phyloP scores from a whole-genome alignment of 37 sponge, comb jelly and placozoan genomes.

The Beroe ovata region DNA sequence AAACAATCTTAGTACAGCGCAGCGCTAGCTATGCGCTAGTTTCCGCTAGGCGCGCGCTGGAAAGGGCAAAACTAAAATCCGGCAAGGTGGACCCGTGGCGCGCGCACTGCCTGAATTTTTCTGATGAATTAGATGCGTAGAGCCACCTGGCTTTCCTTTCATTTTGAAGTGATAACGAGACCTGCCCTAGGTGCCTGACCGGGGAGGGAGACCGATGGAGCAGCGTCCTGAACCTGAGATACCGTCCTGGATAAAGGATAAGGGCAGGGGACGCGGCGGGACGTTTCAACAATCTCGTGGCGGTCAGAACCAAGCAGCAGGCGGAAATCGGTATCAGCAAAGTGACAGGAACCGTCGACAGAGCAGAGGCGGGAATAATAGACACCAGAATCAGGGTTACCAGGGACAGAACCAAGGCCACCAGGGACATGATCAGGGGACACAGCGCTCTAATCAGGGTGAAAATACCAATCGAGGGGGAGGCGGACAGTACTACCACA shows the following conservation, averaged over 20 bases:
- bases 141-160: too few species aligned
- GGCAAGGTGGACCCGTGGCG: too few species aligned
- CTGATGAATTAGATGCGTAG: too few species aligned
- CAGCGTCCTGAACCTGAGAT: constrained; percentile 65
- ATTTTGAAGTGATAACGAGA: too few species aligned
- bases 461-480: constrained; percentile 3
- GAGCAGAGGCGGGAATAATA: background rate
- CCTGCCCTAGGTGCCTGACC: constrained; percentile 35
- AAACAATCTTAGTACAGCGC: too few species aligned
- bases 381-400: constrained; percentile 38
- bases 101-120: too few species aligned
- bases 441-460: constrained; percentile 13
- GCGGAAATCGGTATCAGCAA: constrained; percentile 34
- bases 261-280: background rate
- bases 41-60: too few species aligned
- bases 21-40: too few species aligned
- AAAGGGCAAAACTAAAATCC: too few species aligned
- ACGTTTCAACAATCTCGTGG: constrained; percentile 27
- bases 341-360: background rate
- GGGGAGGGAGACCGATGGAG: constrained; percentile 56
- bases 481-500: background rate
- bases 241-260: constrained; percentile 49
- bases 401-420: constrained; percentile 41
- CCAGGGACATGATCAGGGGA: background rate
- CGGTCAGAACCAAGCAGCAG: constrained; percentile 30